Percentiles rank a stretch among this genome's conserved stretches.
Evolutionary conservation across 2,888 invertebrate genomes (phyloP).

Genomic region (Drosophila nigricruria): DNA sequence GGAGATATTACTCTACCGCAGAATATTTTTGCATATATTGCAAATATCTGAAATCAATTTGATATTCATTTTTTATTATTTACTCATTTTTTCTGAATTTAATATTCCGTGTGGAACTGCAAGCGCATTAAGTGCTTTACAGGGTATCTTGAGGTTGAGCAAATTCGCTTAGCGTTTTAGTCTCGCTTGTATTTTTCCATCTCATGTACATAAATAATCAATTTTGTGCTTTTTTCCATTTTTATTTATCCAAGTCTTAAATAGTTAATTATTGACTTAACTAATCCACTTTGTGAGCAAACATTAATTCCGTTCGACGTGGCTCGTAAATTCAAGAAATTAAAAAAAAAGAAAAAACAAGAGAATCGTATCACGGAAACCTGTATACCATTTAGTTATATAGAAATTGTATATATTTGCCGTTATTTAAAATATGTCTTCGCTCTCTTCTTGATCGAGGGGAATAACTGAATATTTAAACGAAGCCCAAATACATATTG

Average conservation of each 20-base stretch:
- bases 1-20: constrained; percentile 18
- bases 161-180: not conserved
- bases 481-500: constrained; percentile 48
- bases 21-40: not conserved
- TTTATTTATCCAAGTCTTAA: constrained; percentile 47
- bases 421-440: constrained; percentile 27
- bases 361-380: constrained; percentile 32
- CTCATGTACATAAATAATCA: constrained; percentile 50
- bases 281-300: constrained; percentile 48
- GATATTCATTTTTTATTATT: not conserved
- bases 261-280: constrained; percentile 56
- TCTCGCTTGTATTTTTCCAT: constrained; percentile 39
- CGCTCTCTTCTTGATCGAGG: constrained; percentile 23
- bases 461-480: constrained; percentile 56
- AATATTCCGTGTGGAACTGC: not conserved
- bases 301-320: constrained; percentile 33
- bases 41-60: not conserved
- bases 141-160: constrained; percentile 32
- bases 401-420: constrained; percentile 46
- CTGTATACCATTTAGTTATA: constrained; percentile 35
- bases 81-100: not conserved
- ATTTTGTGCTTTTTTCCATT: constrained; percentile 29
- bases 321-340: constrained; percentile 22
- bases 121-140: not conserved
- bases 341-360: constrained; percentile 9